Evolutionary conservation across 2,797 vertebrate genomes (phyloP).

Genomic region (Crypturellus tataupa): DNA sequence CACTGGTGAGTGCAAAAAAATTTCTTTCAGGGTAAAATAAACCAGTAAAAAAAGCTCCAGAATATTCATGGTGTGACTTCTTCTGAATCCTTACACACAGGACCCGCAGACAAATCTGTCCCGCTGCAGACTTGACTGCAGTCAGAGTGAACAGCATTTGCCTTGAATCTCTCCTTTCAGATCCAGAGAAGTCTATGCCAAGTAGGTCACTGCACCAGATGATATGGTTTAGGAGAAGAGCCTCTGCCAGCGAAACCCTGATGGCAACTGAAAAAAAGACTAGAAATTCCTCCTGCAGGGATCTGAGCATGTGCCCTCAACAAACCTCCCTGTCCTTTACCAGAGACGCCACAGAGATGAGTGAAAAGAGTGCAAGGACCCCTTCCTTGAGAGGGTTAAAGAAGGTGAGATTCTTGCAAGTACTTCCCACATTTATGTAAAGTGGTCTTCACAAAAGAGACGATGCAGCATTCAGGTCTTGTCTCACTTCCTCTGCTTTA

Average conservation of each 20-base stretch:
- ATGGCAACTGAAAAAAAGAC: not conserved
- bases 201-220: not conserved
- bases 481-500: not conserved
- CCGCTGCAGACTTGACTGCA: not conserved
- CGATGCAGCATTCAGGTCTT: not conserved
- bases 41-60: not conserved
- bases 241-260: not conserved
- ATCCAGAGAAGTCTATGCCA: not conserved
- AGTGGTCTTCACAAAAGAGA: not conserved
- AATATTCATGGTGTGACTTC: not conserved
- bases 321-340: not conserved
- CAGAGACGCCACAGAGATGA: not conserved
- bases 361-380: not conserved
- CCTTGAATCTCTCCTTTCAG: not conserved
- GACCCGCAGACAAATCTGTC: not conserved
- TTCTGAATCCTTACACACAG: not conserved
- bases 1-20: not conserved
- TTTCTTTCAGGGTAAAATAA: not conserved
- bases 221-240: not conserved
- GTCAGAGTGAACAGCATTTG: not conserved
- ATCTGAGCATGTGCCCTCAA: not conserved
- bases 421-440: not conserved
- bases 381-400: not conserved
- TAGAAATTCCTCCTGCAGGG: not conserved
- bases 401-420: not conserved